Conservation (phyloP, 1,140 invertebrate genomes). For the Penaeus japonicus region DNA sequence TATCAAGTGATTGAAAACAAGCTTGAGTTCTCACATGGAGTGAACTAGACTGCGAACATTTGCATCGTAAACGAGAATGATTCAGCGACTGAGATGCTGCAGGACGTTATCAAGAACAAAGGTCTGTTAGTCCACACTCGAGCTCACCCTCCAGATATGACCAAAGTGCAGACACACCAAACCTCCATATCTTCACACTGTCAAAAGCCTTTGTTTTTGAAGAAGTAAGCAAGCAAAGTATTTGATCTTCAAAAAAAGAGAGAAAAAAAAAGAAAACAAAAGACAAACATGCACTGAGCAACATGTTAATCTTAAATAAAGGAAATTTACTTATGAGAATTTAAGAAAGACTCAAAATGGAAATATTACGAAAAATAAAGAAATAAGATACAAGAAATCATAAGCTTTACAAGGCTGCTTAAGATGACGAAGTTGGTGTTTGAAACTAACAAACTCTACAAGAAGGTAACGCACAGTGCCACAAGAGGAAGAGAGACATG, state of each 20-base stretch:
- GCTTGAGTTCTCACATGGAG: too few species aligned
- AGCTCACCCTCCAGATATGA: too few species aligned
- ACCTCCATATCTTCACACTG: conserved; percentile 37
- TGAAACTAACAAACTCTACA: too few species aligned
- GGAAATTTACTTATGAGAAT: neutral
- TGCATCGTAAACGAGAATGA: too few species aligned
- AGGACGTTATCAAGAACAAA: neutral
- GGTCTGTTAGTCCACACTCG: neutral
- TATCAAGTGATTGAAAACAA: too few species aligned
- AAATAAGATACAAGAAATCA: neutral
- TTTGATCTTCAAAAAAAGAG: neutral
- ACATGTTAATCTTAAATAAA: neutral
- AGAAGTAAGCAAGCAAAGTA: neutral
- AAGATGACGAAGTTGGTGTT: neutral
- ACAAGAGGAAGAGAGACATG: too few species aligned
- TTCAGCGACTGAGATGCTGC: too few species aligned
- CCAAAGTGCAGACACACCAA: conserved; percentile 20
- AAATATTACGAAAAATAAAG: neutral
- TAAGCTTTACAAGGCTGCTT: neutral
- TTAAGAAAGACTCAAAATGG: neutral
- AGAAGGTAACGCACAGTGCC: too few species aligned
- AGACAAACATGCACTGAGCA: neutral
- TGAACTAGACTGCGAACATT: too few species aligned
- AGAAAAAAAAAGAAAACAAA: too few species aligned
- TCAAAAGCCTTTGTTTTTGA: neutral